Evolutionary conservation across 2,113 vertebrate species (phyloP), one percentile per base, ranked within the genome.

Genomic region (Stomatorhinus ivindoensis): DNA sequence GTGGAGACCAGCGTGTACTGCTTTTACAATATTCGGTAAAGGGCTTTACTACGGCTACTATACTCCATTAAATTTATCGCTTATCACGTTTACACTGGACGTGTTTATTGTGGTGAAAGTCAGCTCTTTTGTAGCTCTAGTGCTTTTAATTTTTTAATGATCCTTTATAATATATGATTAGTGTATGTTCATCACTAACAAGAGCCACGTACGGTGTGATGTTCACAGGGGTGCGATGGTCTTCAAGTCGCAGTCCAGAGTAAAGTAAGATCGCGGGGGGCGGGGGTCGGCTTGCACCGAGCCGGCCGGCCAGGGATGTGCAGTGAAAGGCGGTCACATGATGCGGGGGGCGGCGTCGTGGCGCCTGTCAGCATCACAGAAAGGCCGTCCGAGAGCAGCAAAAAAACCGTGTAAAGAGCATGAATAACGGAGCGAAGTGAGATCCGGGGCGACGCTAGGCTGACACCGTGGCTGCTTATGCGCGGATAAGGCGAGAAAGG

Each of bases 351-450:
- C 91, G 96, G 95, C 91, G 92, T 93, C 90, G 27, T 89, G 47
- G 91, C 50, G 76, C 86, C 24, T 8, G 46, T 19, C 88, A 89
- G 51, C 95, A 80, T 35, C 73, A 19, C 73, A 35, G 73, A 69
- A 69, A 69, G 61, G 61, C 61, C 61, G 61, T 4, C 69, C 95
- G 95, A 90, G 95, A 58, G 91, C 89, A 85, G 82, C 58, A 82
- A 85, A 35, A 39, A 88, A 90, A 91, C 13, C 53, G 35, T 24
- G 31, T 51, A 21, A 88, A 89, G 86, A 91, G 91, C 89, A 87
- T 92, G 93, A 94, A 94, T 94, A 95, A 94, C 93, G 94, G 94
- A 91, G 88, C 93, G 61, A 83, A 39, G 90, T 89, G 53, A 88
- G 87, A 84, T 93, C 88, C 88, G 90, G 92, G 92, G 91, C 91